Evolutionary conservation across 2,797 vertebrate genomes (phyloP).

Genomic region (Galagoides demidoff): DNA sequence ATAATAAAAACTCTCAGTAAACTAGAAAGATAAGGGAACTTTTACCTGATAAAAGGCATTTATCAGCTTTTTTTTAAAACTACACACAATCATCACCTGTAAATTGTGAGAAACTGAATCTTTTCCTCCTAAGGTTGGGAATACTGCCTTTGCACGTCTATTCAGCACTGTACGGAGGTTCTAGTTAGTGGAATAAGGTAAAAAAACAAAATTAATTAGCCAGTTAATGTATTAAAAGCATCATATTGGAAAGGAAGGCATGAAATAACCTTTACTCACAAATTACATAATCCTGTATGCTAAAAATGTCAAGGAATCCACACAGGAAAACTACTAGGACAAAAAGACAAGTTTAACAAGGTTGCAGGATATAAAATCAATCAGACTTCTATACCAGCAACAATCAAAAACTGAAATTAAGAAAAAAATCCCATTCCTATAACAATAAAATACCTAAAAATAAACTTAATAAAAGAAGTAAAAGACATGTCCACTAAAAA

Average conservation of each 20-base stretch:
- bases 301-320: neutral
- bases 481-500: neutral
- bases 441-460: neutral
- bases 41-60: neutral
- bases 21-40: neutral
- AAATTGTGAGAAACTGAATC: neutral
- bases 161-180: neutral
- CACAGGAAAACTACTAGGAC: neutral
- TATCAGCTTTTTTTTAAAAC: neutral
- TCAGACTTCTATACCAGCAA: neutral
- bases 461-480: neutral
- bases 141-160: neutral
- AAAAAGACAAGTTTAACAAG: neutral
- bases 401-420: neutral
- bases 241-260: neutral
- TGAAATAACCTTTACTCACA: neutral
- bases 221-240: neutral
- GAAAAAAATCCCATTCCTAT: neutral
- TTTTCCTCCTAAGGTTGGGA: neutral
- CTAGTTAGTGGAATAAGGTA: neutral
- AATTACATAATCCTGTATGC: neutral
- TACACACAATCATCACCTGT: neutral
- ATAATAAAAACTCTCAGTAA: neutral
- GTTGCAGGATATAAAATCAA: neutral
- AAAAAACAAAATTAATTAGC: neutral